Conservation (phyloP, 2,888 invertebrate species). For the Exocentrus adspersus region DNA sequence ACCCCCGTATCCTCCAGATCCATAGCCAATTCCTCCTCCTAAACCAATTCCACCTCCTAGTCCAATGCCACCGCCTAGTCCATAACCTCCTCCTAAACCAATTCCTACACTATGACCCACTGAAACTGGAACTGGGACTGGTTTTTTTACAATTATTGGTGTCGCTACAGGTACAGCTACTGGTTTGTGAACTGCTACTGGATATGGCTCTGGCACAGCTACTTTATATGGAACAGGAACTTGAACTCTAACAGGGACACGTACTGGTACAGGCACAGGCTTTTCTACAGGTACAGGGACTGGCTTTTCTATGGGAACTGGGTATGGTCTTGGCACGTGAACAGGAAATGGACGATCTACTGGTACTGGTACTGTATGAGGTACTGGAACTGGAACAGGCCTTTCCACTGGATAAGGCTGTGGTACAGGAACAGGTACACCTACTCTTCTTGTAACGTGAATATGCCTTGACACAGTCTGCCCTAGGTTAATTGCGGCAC, state of each 20-base stretch:
- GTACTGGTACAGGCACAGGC: slow-evolving; percentile 63
- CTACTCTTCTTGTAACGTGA: slow-evolving; percentile 64
- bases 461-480: slow-evolving; percentile 56
- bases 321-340: slow-evolving; percentile 64
- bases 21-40: slow-evolving; percentile 7
- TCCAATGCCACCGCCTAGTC: slow-evolving; percentile 10
- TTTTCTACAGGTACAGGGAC: slow-evolving; percentile 68
- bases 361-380: slow-evolving; percentile 62
- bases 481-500: slow-evolving; percentile 48
- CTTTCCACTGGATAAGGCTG: slow-evolving; percentile 67
- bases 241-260: slow-evolving; percentile 62
- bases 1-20: slow-evolving; percentile 25
- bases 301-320: slow-evolving; percentile 66
- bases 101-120: slow-evolving; percentile 26
- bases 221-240: slow-evolving; percentile 58
- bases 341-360: slow-evolving; percentile 65
- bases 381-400: slow-evolving; percentile 64
- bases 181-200: slow-evolving; percentile 65
- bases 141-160: slow-evolving; percentile 56
- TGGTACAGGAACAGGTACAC: slow-evolving; percentile 66
- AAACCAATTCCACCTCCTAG: slow-evolving; percentile 11
- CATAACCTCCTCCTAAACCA: slow-evolving; percentile 12
- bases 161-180: slow-evolving; percentile 66
- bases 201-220: slow-evolving; percentile 57
- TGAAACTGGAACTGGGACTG: slow-evolving; percentile 41